These are phyloP conservation scores for Synergus itoensis DNA, from an alignment of 2,888 invertebrate genomes.

Conservation along the genomic window DNA sequence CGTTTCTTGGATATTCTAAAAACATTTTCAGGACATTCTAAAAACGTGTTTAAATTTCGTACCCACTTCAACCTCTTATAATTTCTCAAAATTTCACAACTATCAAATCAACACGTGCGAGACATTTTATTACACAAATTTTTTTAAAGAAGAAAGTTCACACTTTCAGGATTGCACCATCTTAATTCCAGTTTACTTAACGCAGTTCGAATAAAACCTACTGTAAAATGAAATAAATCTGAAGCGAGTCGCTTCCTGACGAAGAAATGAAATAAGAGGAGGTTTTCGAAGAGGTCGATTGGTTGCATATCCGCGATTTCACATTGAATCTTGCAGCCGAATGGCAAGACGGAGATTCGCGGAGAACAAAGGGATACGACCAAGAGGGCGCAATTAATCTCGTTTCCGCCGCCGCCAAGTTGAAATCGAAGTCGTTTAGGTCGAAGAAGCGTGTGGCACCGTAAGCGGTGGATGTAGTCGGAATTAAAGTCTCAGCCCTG, in stretches of 20 bases:
- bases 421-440: constrained; percentile 61
- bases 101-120: too few relatives aligned
- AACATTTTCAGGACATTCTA: too few relatives aligned
- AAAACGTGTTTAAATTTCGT: too few relatives aligned
- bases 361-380: constrained; percentile 52
- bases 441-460: constrained; percentile 59
- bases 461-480: constrained; percentile 63
- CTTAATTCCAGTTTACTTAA: too few relatives aligned
- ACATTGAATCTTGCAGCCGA: constrained; percentile 27
- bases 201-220: background rate
- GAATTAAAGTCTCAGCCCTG: constrained; percentile 70
- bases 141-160: too few relatives aligned
- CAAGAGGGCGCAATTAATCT: constrained; percentile 61
- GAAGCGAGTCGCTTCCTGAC: background rate
- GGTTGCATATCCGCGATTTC: constrained; percentile 25
- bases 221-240: background rate
- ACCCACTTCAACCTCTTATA: too few relatives aligned
- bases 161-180: too few relatives aligned
- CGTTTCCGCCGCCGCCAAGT: constrained; percentile 54
- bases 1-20: too few relatives aligned
- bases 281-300: constrained; percentile 6
- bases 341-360: constrained; percentile 40
- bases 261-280: background rate
- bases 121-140: too few relatives aligned
- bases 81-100: too few relatives aligned